Conservation (phyloP, 1,140 invertebrate genomes). For the Drosophila funebris region DNA sequence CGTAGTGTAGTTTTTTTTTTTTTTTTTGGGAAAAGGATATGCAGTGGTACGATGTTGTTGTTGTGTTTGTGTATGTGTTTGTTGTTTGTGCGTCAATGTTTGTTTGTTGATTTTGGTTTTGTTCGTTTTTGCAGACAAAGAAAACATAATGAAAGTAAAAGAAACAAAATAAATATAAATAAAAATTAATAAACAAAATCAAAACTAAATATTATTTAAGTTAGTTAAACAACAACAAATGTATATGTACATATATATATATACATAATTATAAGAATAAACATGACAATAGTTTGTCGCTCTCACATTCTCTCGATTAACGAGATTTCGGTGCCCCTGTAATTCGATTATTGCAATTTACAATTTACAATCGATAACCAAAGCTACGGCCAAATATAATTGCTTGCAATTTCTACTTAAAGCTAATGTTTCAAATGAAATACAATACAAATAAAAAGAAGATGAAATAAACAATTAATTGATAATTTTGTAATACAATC, state of each 20-base stretch:
- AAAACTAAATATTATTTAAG: conserved; percentile 60
- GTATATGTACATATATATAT: conserved; percentile 1
- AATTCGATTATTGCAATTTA: conserved; percentile 17
- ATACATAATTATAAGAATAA: not conserved
- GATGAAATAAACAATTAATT: not conserved
- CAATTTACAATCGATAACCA: conserved; percentile 31
- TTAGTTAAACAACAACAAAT: conserved; percentile 17
- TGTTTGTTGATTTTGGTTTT: conserved; percentile 38
- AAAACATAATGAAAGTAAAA: conserved; percentile 72
- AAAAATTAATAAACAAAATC: conserved; percentile 70
- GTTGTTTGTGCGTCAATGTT: conserved; percentile 33
- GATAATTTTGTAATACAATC: conserved; percentile 13
- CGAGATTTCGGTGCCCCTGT: not conserved
- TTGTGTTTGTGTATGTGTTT: conserved; percentile 24
- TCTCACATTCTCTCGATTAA: not conserved
- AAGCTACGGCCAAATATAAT: conserved; percentile 64
- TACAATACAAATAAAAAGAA: conserved; percentile 12
- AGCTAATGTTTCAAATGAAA: conserved; percentile 42
- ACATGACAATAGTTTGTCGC: not conserved
- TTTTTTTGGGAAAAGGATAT: conserved; percentile 20
- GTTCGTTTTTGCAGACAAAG: conserved; percentile 59
- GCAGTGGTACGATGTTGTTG: conserved; percentile 7
- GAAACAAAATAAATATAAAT: conserved; percentile 74
- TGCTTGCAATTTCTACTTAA: conserved; percentile 59
- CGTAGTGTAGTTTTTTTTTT: too few relatives aligned